Evolutionary conservation across 2,113 vertebrate genomes (phyloP).

Genomic region (Geococcyx californianus): DNA sequence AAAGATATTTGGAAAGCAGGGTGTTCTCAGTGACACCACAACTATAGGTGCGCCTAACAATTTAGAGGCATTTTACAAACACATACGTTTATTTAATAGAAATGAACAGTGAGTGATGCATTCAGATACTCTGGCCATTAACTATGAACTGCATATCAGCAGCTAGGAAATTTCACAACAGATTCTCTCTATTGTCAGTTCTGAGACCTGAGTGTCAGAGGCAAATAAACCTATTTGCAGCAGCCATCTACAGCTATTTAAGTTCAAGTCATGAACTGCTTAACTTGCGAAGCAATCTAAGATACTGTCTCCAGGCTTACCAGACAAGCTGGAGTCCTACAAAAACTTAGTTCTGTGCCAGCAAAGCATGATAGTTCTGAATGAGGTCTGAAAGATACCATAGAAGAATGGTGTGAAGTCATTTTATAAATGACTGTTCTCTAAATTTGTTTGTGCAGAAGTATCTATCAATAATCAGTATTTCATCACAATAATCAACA

Average conservation of each 20-base stretch:
- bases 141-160: fast-evolving
- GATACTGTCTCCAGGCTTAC: not conserved
- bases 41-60: not conserved
- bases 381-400: not conserved
- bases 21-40: not conserved
- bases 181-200: not conserved
- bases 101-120: not conserved
- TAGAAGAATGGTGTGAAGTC: not conserved
- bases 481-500: not conserved
- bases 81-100: not conserved
- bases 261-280: constrained; percentile 30
- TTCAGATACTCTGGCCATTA: not conserved
- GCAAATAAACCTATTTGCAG: not conserved
- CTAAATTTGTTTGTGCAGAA: not conserved
- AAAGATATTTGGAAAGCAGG: not conserved
- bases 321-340: not conserved
- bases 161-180: not conserved
- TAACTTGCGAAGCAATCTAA: constrained; percentile 31
- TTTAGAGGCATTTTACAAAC: not conserved
- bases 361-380: not conserved
- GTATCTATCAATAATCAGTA: not conserved
- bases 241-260: not conserved
- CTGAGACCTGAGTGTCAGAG: not conserved
- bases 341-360: not conserved
- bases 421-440: not conserved